Percentiles rank a stretch among this genome's conserved stretches.
Evolutionary conservation across 2,888 invertebrate genomes (phyloP).

Genomic region (Hirudinaria manillensis): DNA sequence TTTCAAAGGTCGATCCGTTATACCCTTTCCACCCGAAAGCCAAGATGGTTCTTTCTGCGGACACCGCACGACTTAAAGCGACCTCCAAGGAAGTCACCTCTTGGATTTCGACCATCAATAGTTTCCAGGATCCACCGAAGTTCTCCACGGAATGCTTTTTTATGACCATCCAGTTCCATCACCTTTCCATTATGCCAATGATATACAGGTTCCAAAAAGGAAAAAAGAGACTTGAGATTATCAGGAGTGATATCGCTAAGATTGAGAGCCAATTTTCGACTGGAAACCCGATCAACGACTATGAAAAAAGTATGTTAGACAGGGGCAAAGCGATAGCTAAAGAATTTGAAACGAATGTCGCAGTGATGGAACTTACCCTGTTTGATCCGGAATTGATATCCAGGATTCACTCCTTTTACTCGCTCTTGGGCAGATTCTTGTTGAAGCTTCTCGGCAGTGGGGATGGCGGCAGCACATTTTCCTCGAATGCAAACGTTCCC

Average conservation of each 20-base stretch:
- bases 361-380: not conserved
- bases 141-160: constrained; percentile 97
- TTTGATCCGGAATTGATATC: not conserved
- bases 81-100: constrained; percentile 73
- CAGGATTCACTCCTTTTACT: not conserved
- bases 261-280: constrained; percentile 53
- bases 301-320: too few species aligned
- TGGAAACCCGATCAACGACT: constrained; percentile 58
- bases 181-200: constrained; percentile 81
- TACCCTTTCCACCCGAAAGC: constrained; percentile 75
- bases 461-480: not conserved
- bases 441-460: constrained; percentile 7
- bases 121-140: constrained; percentile 56
- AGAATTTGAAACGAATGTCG: not conserved
- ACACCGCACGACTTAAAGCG: constrained; percentile 71
- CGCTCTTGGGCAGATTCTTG: not conserved
- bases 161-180: constrained; percentile 85
- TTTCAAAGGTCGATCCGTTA: constrained; percentile 75
- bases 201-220: constrained; percentile 66
- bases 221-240: constrained; percentile 65
- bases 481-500: not conserved
- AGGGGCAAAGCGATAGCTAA: constrained; percentile 72
- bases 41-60: constrained; percentile 50
- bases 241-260: constrained; percentile 72
- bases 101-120: constrained; percentile 59